Percentiles rank a stretch among this genome's conserved stretches.
Evolutionary conservation across 2,113 vertebrate genomes (phyloP).

Genomic region (Phrynosoma platyrhinos): DNA sequence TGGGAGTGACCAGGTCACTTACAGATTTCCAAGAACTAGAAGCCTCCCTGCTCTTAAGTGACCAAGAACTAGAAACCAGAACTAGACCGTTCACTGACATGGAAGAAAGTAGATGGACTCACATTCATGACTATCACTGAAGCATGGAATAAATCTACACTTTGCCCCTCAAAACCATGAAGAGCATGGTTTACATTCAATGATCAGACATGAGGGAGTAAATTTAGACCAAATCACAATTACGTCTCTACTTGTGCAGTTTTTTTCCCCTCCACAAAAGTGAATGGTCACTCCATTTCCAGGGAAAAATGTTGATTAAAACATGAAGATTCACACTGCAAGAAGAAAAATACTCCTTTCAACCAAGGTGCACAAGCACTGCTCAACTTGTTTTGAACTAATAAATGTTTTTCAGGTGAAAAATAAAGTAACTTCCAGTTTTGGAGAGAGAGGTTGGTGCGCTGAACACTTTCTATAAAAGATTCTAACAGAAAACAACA

Average conservation of each 20-base stretch:
- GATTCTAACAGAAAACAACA: too few species aligned
- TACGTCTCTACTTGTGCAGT: not conserved
- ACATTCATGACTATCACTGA: not conserved
- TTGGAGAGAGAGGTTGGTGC: too few species aligned
- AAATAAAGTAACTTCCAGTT: too few species aligned
- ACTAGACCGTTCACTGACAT: not conserved
- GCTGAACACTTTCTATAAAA: too few species aligned
- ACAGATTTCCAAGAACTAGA: too few species aligned
- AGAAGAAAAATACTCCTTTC: not conserved
- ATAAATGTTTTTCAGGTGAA: too few species aligned
- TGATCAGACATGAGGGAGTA: not conserved
- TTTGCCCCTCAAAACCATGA: not conserved
- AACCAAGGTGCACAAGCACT: not conserved
- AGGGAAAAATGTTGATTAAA: not conserved
- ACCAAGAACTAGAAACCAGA: not conserved
- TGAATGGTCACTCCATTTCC: not conserved
- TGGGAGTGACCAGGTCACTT: too few species aligned
- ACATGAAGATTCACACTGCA: not conserved
- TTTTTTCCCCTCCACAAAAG: not conserved
- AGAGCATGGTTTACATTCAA: not conserved
- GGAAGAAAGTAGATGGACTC: too few species aligned
- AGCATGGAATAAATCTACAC: not conserved
- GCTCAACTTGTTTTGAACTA: not conserved
- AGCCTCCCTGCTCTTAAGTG: too few species aligned
- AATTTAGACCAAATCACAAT: not conserved